Percentiles rank a stretch among this genome's conserved stretches.
phyloP scores from a whole-genome alignment of 1,140 invertebrate genomes.

The Trichonephila clavata region DNA sequence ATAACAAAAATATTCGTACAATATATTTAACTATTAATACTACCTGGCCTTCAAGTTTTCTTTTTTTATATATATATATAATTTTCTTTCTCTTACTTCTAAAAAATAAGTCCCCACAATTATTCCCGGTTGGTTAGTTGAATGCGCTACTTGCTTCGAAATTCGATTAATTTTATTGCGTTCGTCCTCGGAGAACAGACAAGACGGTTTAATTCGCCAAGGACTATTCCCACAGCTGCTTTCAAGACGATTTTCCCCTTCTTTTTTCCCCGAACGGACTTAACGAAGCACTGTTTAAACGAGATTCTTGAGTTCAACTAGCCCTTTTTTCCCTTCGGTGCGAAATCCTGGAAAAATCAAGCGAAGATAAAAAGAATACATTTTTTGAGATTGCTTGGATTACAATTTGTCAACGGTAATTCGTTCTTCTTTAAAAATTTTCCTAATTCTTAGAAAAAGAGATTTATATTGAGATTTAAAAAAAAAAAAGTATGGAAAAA shows the following conservation, averaged over 20 bases:
- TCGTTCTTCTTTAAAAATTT: background rate
- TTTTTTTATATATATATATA: background rate
- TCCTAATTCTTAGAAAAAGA: background rate
- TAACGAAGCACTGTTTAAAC: background rate
- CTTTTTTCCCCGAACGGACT: background rate
- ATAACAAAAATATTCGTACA: too few relatives aligned
- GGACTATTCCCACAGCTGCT: constrained; percentile 18
- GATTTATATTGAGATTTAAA: too few relatives aligned
- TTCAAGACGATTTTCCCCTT: background rate
- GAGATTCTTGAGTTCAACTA: background rate
- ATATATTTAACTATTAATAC: background rate
- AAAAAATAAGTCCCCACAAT: constrained; percentile 7
- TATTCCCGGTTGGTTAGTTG: constrained; percentile 21
- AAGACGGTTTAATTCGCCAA: constrained; percentile 32
- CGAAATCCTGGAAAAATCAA: constrained; percentile 16
- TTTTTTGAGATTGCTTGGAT: background rate
- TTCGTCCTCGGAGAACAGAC: background rate
- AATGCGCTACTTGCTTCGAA: background rate
- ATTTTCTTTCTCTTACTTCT: background rate
- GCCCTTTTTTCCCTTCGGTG: background rate
- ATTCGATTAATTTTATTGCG: constrained; percentile 58
- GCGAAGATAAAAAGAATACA: background rate
- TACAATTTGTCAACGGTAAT: background rate
- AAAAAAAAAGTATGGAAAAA: background rate
- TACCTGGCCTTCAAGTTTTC: background rate